Base-by-base conservation (phyloP, 2,888 invertebrate species). In the Notocelia uddmanniana region DNA sequence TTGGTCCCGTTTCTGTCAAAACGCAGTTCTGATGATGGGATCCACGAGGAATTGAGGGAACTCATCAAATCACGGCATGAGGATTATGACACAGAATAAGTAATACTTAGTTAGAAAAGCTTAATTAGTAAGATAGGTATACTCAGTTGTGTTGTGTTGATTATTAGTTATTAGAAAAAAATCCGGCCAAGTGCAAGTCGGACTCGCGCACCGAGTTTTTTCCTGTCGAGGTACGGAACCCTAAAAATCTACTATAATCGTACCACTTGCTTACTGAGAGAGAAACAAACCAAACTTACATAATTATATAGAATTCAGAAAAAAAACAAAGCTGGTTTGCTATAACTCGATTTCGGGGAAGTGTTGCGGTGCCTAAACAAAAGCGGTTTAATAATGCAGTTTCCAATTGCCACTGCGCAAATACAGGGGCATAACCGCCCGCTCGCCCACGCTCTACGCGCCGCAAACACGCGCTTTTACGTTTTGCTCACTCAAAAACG, bases 311-410 rank as follows among this genome's bases (percentile, higher is more conserved):
- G 15, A 70, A 76, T 76, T 79, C 75, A 64, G 73, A 74, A 78
- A 78, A 78, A 80, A 79, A 80, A 76, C 75, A 74, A 75, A 69
- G 59, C 72, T 74, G 74, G 77, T 75, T 73, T 76, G 73, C 73
- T 66, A 73, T 74, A 77, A 75, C 76, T 77, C 77, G 78, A 79
- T 81, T 88, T 86, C 79, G 74, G 79, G 83, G 81, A 87, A 91
- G 90, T 92, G 92, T 90, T 89, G 87, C 86, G 85, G 85, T 85
- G 85, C 83, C 89, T 89, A 93, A 94, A 94, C 94, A 94, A 93
- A 91, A 90, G 89, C 86, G 80, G 80, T 91, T 94, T 93, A 94
- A 94, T 94, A 94, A 94, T 94, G 93, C 94, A 94, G 85, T 92
- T 92, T 94, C 89, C 94, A 94, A 94, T 94, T 93, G 93, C 85